phyloP scores from a whole-genome alignment of 2,888 invertebrate genomes.

The Eilema sororculum region DNA sequence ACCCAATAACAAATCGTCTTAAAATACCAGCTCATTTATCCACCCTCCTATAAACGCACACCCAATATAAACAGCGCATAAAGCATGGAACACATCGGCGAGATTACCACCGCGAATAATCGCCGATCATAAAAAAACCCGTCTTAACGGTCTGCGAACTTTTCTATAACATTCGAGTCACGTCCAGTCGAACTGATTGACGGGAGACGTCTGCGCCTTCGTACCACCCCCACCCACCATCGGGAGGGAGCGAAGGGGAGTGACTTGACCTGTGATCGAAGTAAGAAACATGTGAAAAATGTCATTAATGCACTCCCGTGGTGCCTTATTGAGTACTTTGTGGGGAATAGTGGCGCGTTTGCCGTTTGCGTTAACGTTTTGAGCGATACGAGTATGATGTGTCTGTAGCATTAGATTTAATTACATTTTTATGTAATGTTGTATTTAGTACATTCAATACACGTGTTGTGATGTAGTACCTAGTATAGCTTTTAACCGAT shows the following conservation, averaged over 20 bases:
- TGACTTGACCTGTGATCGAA: slow-evolving; percentile 77
- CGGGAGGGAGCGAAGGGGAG: slow-evolving; percentile 33
- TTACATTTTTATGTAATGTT: slow-evolving; percentile 7
- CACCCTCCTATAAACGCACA: slow-evolving; percentile 21
- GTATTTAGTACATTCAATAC: neutral
- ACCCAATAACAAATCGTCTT: slow-evolving; percentile 10
- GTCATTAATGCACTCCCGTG: slow-evolving; percentile 83
- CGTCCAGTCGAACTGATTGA: slow-evolving; percentile 85
- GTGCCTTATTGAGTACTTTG: slow-evolving; percentile 53
- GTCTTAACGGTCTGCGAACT: slow-evolving; percentile 66
- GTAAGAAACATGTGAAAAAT: slow-evolving; percentile 84
- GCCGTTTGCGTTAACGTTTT: slow-evolving; percentile 24
- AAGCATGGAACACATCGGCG: slow-evolving; percentile 46
- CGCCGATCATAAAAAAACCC: slow-evolving; percentile 72
- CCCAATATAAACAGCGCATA: slow-evolving; percentile 48
- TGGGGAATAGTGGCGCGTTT: slow-evolving; percentile 29
- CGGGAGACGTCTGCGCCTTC: slow-evolving; percentile 84
- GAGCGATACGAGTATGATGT: slow-evolving; percentile 21
- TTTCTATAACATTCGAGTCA: slow-evolving; percentile 77
- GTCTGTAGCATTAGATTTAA: slow-evolving; percentile 28
- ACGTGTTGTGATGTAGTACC: neutral
- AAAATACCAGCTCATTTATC: slow-evolving; percentile 15
- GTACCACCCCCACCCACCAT: slow-evolving; percentile 48
- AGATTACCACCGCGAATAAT: slow-evolving; percentile 71
- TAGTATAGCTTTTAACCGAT: too few species aligned